These are phyloP conservation scores for Lithodes maja DNA, from an alignment of 2,888 invertebrate genomes.

Conservation along the genomic window DNA sequence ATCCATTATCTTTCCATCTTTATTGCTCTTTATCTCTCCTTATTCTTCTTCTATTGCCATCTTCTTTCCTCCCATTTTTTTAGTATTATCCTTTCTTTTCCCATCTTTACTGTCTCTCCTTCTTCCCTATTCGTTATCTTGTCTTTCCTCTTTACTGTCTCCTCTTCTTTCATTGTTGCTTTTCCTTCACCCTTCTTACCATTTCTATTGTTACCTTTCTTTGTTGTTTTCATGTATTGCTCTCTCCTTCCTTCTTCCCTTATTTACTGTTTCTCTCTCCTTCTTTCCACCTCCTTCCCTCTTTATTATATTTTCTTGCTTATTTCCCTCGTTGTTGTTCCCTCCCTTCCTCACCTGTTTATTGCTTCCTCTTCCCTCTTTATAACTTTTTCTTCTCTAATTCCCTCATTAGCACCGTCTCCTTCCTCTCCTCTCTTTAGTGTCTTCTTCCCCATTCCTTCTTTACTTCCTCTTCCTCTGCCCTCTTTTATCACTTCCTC, in stretches of 20 bases:
- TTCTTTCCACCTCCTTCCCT: neutral
- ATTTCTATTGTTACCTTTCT: neutral
- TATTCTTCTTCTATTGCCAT: neutral
- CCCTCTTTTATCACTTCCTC: neutral
- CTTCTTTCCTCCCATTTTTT: neutral
- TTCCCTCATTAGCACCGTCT: neutral
- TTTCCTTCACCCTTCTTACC: neutral
- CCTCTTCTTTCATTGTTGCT: neutral
- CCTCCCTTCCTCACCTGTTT: neutral
- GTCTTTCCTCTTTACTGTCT: neutral
- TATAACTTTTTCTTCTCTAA: neutral
- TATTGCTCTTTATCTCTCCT: neutral
- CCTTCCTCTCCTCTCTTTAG: neutral
- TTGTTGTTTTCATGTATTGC: neutral
- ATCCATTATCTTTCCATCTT: neutral
- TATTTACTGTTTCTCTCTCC: neutral
- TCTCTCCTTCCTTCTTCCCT: neutral
- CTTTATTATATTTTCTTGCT: neutral
- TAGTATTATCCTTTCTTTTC: neutral
- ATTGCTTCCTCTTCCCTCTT: neutral
- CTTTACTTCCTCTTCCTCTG: neutral
- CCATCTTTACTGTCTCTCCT: neutral
- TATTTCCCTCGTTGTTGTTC: neutral
- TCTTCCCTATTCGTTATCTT: neutral
- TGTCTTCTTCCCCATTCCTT: neutral